phyloP scores from a whole-genome alignment of 2,888 invertebrate species.

The Emesis russula region DNA sequence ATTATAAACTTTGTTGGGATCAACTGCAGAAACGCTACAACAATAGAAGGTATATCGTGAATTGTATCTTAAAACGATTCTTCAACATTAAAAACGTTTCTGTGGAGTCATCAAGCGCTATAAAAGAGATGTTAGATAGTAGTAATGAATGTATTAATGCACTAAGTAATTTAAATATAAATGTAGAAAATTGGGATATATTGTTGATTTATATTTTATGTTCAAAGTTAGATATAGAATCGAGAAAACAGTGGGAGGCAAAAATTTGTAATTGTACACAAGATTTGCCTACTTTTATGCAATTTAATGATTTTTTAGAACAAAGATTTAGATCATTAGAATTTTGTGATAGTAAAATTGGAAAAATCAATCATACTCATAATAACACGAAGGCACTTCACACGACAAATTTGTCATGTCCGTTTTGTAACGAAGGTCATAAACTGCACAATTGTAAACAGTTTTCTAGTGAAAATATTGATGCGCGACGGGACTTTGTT shows the following conservation, averaged over 20 bases:
- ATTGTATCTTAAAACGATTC: conserved; percentile 70
- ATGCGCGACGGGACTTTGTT: conserved; percentile 72
- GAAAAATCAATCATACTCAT: not conserved
- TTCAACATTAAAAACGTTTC: conserved; percentile 38
- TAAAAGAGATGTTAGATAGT: conserved; percentile 34
- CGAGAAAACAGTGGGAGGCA: conserved; percentile 78
- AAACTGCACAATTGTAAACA: conserved; percentile 77
- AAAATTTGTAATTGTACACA: conserved; percentile 50
- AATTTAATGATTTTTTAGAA: conserved; percentile 72
- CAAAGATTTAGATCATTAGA: conserved; percentile 79
- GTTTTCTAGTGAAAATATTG: conserved; percentile 62
- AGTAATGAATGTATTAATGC: conserved; percentile 69
- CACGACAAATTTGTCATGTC: conserved; percentile 57
- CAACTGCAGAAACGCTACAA: conserved; percentile 57
- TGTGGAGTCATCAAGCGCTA: conserved; percentile 13
- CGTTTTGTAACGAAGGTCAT: conserved; percentile 79
- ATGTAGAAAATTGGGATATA: conserved; percentile 76
- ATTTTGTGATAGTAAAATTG: conserved; percentile 38
- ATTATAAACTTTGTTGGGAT: conserved; percentile 78
- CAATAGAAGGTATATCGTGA: conserved; percentile 77
- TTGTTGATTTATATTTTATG: conserved; percentile 71
- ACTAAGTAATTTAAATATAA: conserved; percentile 61
- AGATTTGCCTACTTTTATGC: conserved; percentile 76
- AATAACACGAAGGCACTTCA: conserved; percentile 34
- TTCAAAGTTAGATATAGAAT: conserved; percentile 72